Percentiles rank a stretch among this genome's conserved stretches.
These are phyloP conservation scores for Acestrorhynchus altus DNA, from an alignment of 2,797 vertebrate genomes.

Conservation along the genomic window DNA sequence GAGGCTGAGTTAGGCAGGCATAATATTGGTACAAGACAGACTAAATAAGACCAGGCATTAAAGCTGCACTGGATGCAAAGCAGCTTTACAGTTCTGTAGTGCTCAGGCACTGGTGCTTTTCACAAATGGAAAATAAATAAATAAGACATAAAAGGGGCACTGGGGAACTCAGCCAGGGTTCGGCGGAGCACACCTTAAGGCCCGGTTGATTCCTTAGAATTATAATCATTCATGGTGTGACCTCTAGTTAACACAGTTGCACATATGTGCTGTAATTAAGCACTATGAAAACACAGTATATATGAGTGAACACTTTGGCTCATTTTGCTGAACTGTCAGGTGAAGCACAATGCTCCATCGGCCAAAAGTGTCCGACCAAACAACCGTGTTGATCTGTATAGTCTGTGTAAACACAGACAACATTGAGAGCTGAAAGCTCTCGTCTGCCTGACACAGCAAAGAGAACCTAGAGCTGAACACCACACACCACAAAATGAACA, in stretches of 20 bases:
- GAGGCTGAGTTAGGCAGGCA: constrained; percentile 20
- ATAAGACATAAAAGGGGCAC: neutral
- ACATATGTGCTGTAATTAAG: too few relatives aligned
- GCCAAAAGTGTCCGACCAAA: neutral
- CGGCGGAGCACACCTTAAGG: neutral
- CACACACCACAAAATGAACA: too few relatives aligned
- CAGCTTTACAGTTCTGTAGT: neutral
- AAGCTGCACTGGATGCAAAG: constrained; percentile 5
- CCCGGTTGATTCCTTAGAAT: neutral
- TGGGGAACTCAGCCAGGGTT: neutral
- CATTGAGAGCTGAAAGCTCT: neutral
- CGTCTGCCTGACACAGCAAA: neutral
- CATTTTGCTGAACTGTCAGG: neutral
- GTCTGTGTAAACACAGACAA: neutral
- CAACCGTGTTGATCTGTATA: neutral
- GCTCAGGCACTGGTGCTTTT: constrained; percentile 21
- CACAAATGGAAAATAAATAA: neutral
- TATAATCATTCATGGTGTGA: neutral
- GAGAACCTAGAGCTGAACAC: neutral
- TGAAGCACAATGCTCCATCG: neutral
- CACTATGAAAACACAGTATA: too few relatives aligned
- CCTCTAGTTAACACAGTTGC: neutral
- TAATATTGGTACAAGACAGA: constrained; percentile 14
- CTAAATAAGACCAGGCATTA: neutral
- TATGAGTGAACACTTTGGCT: too few relatives aligned